Base-by-base conservation (phyloP, 2,113 vertebrate genomes). In the Connochaetes taurinus region DNA sequence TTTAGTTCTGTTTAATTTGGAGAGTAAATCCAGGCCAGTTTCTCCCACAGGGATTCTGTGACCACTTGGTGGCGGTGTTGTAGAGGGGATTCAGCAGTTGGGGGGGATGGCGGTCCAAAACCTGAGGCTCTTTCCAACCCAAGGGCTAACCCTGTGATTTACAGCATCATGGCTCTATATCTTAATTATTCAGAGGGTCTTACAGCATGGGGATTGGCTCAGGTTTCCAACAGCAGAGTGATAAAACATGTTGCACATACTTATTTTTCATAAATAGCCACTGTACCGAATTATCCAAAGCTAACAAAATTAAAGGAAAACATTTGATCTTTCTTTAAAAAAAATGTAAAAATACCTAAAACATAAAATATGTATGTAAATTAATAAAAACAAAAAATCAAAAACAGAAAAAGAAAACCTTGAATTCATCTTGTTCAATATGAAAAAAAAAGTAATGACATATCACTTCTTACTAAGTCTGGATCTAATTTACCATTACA, bases 41-140 rank as follows among this genome's bases (percentile, higher is more conserved):
- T 40, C 86, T 91, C 33, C 90, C 0, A 0, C 14, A 10, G 45
- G 40, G 15, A 10, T 47, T 80, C 8, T 27, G 2, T 3, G 6
- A 43, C 98, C 98, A 93, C 98, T 98, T 91, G 98, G 95, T 97
- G 98, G 98, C 97, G 78, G 96, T 97, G 83, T 97, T 96, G 98
- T 90, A 98, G 97, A 98, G 95, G 53, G 67, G 85, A 98, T 96
- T 93, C 78, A 29, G 21, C 10, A 10, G 27, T 23, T 53, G 33
- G 2, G 33, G 33, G 50, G 55, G 53, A 29, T 31, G 15, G 53
- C 53, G 85, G 60, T 62, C 27, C 53, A 90, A 84, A 88, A 71
- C 31, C 7, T 1, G 13, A 91, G 33, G 45, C 23, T 60, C 58
- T 93, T 94, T 76, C 31, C 52, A 88, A 5, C 45, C 33, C 50